A percentile compares a stretch with the other conserved stretches of the same genome.
Evolutionary conservation across 1,140 invertebrate genomes (phyloP).

Genomic region (Bombyx mori): ASM3026992v2 NC_085115.1:11116501-11117000

Average conservation of each 20-base stretch:
- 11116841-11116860: constrained; percentile 76
- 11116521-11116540: constrained; percentile 67
- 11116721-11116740: constrained; percentile 79
- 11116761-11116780: constrained; percentile 84
- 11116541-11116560: constrained; percentile 75
- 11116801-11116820: constrained; percentile 71
- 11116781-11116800: constrained; percentile 74
- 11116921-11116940: constrained; percentile 73
- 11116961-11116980: constrained; percentile 74
- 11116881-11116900: constrained; percentile 68
- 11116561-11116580: constrained; percentile 75
- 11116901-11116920: constrained; percentile 46
- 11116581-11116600: constrained; percentile 69
- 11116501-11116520: constrained; percentile 51
- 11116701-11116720: constrained; percentile 65
- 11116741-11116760: constrained; percentile 82
- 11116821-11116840: constrained; percentile 73
- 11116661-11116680: constrained; percentile 79
- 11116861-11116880: constrained; percentile 73
- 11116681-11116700: constrained; percentile 78
- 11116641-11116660: constrained; percentile 75
- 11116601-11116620: constrained; percentile 72
- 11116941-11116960: constrained; percentile 80
- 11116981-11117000: constrained; percentile 80
- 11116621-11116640: constrained; percentile 74